phyloP scores from a whole-genome alignment of 2,113 vertebrate species.

The Rhodinocichla rosea region DNA sequence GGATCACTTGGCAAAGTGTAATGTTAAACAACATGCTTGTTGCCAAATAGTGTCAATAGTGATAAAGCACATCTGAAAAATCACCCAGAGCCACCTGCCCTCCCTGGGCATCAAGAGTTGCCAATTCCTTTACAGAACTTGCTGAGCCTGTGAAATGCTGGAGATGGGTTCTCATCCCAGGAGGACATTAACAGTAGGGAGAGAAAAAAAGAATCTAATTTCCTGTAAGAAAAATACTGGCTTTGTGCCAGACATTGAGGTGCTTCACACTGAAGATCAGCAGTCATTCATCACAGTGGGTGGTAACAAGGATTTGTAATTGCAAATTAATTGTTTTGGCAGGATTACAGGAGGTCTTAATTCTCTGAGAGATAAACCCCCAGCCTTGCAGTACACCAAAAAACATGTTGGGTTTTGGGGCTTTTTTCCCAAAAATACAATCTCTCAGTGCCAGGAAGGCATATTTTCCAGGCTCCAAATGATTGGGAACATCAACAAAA shows the following conservation, averaged over 20 bases:
- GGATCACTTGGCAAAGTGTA: neutral
- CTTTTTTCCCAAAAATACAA: neutral
- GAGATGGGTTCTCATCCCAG: neutral
- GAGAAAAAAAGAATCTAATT: neutral
- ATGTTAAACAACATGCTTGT: neutral
- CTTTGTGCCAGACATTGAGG: conserved; percentile 24
- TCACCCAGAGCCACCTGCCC: conserved; percentile 28
- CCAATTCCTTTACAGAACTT: conserved; percentile 3
- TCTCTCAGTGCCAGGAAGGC: neutral
- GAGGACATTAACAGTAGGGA: neutral
- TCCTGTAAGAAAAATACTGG: conserved; percentile 19
- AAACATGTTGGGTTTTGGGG: neutral
- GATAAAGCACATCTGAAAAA: conserved; percentile 47
- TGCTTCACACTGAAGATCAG: conserved; percentile 21
- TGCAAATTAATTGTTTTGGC: conserved; percentile 46
- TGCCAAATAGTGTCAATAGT: neutral
- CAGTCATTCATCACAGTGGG: conserved; percentile 5
- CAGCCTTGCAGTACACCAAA: neutral
- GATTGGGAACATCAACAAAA: conserved; percentile 42
- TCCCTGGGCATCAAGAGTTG: neutral
- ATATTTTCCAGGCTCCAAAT: conserved; percentile 2
- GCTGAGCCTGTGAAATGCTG: neutral
- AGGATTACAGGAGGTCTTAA: neutral
- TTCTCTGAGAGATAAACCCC: neutral
- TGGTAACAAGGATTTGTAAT: conserved; percentile 26